These are phyloP conservation scores for Dynastes tityus DNA, from an alignment of 2,888 invertebrate genomes.

Conservation along the genomic window DNA sequence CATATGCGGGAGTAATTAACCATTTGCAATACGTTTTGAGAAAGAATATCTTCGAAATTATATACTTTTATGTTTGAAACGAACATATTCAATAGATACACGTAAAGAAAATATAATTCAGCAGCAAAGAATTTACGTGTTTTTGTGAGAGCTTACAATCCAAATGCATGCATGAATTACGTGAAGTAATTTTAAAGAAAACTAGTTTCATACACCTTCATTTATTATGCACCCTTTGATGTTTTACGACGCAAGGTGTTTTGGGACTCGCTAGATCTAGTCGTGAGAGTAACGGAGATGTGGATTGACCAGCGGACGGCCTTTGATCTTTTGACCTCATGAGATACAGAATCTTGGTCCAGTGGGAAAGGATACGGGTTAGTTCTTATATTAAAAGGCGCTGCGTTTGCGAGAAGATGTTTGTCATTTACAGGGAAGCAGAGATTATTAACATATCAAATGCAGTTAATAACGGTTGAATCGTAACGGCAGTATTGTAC, in stretches of 20 bases:
- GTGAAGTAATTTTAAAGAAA: slow-evolving; percentile 43
- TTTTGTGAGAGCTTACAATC: neutral
- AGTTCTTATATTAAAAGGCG: slow-evolving; percentile 28
- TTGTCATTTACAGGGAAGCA: slow-evolving; percentile 1
- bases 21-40: no score
- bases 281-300: slow-evolving; percentile 46
- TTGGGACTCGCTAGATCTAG: slow-evolving; percentile 38
- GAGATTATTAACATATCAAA: slow-evolving; percentile 50
- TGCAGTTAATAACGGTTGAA: slow-evolving; percentile 27
- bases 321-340: slow-evolving; percentile 50
- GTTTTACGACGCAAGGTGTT: slow-evolving; percentile 49
- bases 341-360: slow-evolving; percentile 55
- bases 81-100: no score
- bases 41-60: no score
- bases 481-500: neutral
- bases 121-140: neutral
- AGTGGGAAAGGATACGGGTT: slow-evolving; percentile 56
- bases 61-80: no score
- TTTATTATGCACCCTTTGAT: slow-evolving; percentile 54
- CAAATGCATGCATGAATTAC: neutral
- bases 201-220: slow-evolving; percentile 44
- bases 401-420: slow-evolving; percentile 14
- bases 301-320: slow-evolving; percentile 42
- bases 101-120: no score
- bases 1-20: no score